These are phyloP conservation scores for Onychomys arenicola DNA, from an alignment of 2,797 vertebrate species.

Conservation along the genomic window DNA sequence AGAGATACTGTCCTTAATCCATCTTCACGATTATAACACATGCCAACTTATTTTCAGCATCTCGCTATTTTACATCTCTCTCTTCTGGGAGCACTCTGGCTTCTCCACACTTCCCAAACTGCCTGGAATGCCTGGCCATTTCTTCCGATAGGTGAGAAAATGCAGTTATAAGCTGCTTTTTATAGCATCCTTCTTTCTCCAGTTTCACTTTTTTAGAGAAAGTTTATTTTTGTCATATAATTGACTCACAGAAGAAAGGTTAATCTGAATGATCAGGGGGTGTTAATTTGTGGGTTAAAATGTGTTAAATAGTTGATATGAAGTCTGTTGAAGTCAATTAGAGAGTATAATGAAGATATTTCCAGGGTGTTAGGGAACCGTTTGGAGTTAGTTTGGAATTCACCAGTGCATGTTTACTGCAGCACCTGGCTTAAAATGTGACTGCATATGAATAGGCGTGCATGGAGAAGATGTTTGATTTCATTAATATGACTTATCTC, in stretches of 20 bases:
- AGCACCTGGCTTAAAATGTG: slow-evolving; percentile 37
- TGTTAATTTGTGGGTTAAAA: slow-evolving; percentile 88
- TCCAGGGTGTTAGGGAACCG: slow-evolving; percentile 81
- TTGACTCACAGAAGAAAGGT: slow-evolving; percentile 83
- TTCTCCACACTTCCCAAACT: slow-evolving; percentile 36
- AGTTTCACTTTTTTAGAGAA: slow-evolving; percentile 63
- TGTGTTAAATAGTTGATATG: slow-evolving; percentile 87
- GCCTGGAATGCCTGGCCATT: not conserved
- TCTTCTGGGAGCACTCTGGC: not conserved
- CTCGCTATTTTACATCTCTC: slow-evolving; percentile 24
- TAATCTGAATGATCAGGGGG: slow-evolving; percentile 85
- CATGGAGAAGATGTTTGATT: slow-evolving; percentile 16
- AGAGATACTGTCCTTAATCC: not conserved
- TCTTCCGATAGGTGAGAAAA: not conserved
- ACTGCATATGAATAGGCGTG: not conserved
- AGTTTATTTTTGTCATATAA: slow-evolving; percentile 80
- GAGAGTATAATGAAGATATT: slow-evolving; percentile 85
- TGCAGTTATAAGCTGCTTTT: not conserved
- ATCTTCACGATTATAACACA: slow-evolving; percentile 7
- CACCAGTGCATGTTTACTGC: slow-evolving; percentile 35
- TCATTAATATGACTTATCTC: slow-evolving; percentile 47
- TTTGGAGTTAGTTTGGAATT: slow-evolving; percentile 77
- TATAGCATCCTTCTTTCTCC: not conserved
- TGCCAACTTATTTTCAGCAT: not conserved
- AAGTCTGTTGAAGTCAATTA: slow-evolving; percentile 88